Conservation (phyloP, 2,113 vertebrate genomes). For the Hippocampus abdominalis region DNA sequence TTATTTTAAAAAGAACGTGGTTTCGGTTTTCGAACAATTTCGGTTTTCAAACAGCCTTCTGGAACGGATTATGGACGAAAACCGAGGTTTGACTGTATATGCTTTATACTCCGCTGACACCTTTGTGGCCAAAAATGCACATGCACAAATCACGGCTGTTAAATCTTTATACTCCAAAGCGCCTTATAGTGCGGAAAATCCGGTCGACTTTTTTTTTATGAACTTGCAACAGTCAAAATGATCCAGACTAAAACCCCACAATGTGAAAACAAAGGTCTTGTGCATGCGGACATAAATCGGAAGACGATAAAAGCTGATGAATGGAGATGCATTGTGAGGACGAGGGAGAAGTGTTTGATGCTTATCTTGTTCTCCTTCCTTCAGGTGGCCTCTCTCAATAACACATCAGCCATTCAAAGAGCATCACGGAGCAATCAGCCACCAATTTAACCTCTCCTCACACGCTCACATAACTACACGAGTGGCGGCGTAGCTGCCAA, state of each 20-base stretch:
- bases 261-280: constrained; percentile 6
- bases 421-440: constrained; percentile 65
- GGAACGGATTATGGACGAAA: too few species aligned
- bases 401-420: constrained; percentile 53
- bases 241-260: constrained; percentile 5
- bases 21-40: too few species aligned
- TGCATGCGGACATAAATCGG: constrained; percentile 34
- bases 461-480: constrained; percentile 38
- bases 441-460: constrained; percentile 65
- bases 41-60: too few species aligned
- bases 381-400: constrained; percentile 60
- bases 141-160: neutral
- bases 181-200: too few species aligned
- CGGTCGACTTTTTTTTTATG: too few species aligned
- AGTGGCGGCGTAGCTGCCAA: constrained; percentile 55
- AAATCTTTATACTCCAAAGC: neutral
- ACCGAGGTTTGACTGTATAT: too few species aligned
- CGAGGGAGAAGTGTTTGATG: constrained; percentile 30
- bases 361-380: constrained; percentile 48
- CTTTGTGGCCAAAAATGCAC: neutral
- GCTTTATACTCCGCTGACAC: too few species aligned
- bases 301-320: constrained; percentile 42
- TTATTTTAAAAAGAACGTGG: too few species aligned
- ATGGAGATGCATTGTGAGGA: constrained; percentile 30
- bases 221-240: neutral